Evolutionary conservation across 2,797 vertebrate species (phyloP), one percentile per base, ranked within the genome.

Genomic region (Darevskia mixta): DNA sequence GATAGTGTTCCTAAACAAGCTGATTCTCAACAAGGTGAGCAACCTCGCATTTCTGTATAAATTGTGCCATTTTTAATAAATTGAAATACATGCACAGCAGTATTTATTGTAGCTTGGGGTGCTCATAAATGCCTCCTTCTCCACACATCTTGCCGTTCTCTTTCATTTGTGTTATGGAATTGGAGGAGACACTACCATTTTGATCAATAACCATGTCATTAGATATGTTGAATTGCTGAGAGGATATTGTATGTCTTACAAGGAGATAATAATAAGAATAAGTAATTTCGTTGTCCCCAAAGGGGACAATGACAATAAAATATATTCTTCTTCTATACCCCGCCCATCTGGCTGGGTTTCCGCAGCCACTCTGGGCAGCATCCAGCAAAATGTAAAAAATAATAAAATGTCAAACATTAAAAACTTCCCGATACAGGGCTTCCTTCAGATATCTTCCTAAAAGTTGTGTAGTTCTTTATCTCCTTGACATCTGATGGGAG

Each of bases 1-100:
- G 93, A 99, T 99, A 93, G 94, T 99, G 75, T 99, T 99, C 95
- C 97, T 99, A 91, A 99, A 99, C 96, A 99, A 99, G 95, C 97
- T 99, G 89, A 99, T 99, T 94, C 98, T 99, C 80, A 98, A 99
- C 96, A 99, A 98, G 98, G 99, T 99, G 93, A 92, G 82, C 27
- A 23, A 35, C 58, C 38, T 73, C 41, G 15, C 45, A 64, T 17
- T 11, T 35, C 17, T 41, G 2, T 29, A 38, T 72, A 49, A 73
- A 27, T 43, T n/a, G 10, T 71, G 41, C 29, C 32, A 38, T 41
- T 76, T 35, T 15, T n/a, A 23, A 35, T 27, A 10, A 35, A 61
- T 7, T 41, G 1, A 27, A 58, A 23, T 35, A 20, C 15, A n/a
- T 75, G 2, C 67, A 27, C 7, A 49, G 35, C 32, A 29, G 27